Conservation (phyloP, 1,140 invertebrate species). For the Hylaeus volcanicus region DNA sequence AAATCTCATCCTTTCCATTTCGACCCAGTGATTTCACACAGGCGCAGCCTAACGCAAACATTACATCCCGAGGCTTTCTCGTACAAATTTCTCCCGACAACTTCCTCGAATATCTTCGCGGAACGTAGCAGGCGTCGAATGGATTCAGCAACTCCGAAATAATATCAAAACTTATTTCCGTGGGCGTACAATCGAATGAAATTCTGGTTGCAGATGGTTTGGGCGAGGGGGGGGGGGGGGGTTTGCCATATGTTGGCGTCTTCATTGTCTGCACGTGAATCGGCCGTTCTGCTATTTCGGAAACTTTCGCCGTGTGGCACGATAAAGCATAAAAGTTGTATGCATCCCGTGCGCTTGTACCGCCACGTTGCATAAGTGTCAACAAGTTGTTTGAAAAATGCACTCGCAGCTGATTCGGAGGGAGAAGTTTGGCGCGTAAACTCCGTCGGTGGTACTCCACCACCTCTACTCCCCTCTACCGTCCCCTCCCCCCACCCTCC, state of each 20-base stretch:
- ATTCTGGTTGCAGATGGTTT: neutral
- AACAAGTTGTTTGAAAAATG: conserved; percentile 66
- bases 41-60: no score
- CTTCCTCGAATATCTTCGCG: neutral
- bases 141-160: conserved; percentile 30
- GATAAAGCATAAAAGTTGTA: conserved; percentile 60
- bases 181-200: conserved; percentile 37
- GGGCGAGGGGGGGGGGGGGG: neutral
- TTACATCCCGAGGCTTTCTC: neutral
- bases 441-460: neutral
- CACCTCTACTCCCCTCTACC: no score
- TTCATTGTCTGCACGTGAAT: conserved; percentile 57
- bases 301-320: conserved; percentile 46
- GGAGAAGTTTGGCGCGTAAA: conserved; percentile 20
- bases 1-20: no score
- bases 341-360: conserved; percentile 18
- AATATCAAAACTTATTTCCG: conserved; percentile 55
- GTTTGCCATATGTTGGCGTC: conserved; percentile 38
- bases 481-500: neutral
- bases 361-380: conserved; percentile 47
- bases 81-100: neutral
- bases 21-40: no score
- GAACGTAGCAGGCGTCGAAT: conserved; percentile 1
- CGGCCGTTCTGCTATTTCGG: conserved; percentile 40
- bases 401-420: conserved; percentile 26